Base-by-base conservation (phyloP, 37 sponge, comb jelly and placozoan species). In the Cladorhizidae sp. region DNA sequence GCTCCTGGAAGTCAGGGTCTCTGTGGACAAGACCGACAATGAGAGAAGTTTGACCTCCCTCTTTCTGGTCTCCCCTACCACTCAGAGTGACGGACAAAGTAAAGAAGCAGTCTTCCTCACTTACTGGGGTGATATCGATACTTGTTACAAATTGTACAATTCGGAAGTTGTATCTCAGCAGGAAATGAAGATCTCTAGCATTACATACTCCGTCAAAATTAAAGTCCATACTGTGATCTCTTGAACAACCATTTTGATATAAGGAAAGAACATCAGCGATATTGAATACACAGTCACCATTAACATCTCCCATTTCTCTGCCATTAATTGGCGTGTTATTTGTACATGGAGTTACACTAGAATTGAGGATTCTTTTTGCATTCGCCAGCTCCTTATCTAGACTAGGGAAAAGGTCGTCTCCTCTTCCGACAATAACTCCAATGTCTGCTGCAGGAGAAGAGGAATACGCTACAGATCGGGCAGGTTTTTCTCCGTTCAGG, bases 201-300 rank as follows among this genome's bases (percentile, higher is more conserved):
- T 82, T 64, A 67, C 91, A 91, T 25, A 43, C 31, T n/a, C 83
- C 80, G 40, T 91, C 91, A 3, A 42, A 43, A 67, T 83, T 81
- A 65, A 78, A 75, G 51, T 90, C 91, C 21, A 51, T n/a, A 31
- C 29, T 25, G 1, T 70, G 64, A 40, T 52, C 23, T 32, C 29
- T 49, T 7, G 20, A 21, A 28, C 68, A 76, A 6, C 56, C 43
- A 35, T 40, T 45, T 35, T 83, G 73, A 14, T 78, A 50, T 36
- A 83, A 39, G 35, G 43, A 55, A 12, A 78, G 57, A 3, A 78
- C 88, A 76, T 92, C 92, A 12, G 41, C 39, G 14, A 92, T 15
- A 56, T 92, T 73, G 54, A 87, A 76, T 28, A 92, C 74, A n/a
- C 92, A 92, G 81, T 92, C 88, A 26, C 88, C 88, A 76, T 87